Evolutionary conservation across 2,797 vertebrate genomes (phyloP).

Genomic region (Sebastes taczanowskii): DNA sequence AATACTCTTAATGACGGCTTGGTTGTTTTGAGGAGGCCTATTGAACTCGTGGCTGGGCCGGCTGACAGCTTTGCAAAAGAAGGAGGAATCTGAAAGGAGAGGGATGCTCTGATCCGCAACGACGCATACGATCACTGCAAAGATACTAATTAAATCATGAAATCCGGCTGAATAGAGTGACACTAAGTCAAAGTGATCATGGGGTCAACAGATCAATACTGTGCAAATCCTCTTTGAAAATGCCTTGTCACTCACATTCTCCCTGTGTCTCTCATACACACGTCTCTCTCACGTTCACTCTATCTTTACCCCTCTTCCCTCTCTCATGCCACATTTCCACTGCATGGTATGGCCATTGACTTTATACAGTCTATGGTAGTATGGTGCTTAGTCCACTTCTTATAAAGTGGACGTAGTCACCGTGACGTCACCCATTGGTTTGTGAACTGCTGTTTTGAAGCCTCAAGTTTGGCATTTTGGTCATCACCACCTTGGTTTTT

Average conservation of each 20-base stretch:
- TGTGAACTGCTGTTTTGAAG: too few species aligned
- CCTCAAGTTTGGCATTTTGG: too few species aligned
- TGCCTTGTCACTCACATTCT: constrained; percentile 20
- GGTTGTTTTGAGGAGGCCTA: constrained; percentile 39
- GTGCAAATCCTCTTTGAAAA: constrained; percentile 46
- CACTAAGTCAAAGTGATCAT: constrained; percentile 64
- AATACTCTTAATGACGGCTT: constrained; percentile 39
- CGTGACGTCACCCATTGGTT: too few species aligned
- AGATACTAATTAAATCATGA: constrained; percentile 52
- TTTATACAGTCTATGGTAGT: too few species aligned
- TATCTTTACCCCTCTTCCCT: not conserved
- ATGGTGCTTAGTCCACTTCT: too few species aligned
- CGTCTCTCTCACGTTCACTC: not conserved
- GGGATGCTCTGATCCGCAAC: constrained; percentile 1
- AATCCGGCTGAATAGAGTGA: constrained; percentile 46
- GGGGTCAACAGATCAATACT: constrained; percentile 63
- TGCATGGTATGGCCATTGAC: not conserved
- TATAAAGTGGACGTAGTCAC: too few species aligned
- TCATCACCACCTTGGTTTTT: too few species aligned
- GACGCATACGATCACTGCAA: constrained; percentile 29
- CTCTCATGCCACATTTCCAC: not conserved
- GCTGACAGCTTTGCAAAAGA: not conserved
- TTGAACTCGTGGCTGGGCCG: constrained; percentile 9
- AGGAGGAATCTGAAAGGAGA: constrained; percentile 1
- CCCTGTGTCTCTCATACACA: not conserved